Evolutionary conservation across 2,888 invertebrate species (phyloP).

Genomic region (Trichopoda pennipes): DNA sequence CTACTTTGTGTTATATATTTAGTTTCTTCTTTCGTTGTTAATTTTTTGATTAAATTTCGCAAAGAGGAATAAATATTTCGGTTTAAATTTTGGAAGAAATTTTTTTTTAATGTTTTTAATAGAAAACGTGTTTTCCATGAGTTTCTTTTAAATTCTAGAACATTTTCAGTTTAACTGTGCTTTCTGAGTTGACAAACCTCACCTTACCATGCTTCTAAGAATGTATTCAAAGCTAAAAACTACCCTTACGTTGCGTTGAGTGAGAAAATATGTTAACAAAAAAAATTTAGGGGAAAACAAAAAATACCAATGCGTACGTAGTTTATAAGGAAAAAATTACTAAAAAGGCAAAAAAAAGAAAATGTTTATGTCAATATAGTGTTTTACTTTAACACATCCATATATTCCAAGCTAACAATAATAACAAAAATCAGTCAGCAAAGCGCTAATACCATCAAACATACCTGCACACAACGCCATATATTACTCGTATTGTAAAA

Average conservation of each 20-base stretch:
- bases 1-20: too few species aligned
- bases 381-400: constrained; percentile 39
- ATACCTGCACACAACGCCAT: constrained; percentile 4
- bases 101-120: too few species aligned
- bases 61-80: too few species aligned
- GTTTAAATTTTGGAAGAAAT: too few species aligned
- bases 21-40: too few species aligned
- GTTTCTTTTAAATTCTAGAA: too few species aligned
- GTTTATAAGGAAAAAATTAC: constrained; percentile 28
- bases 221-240: background rate
- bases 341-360: constrained; percentile 20
- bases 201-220: too few species aligned
- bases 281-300: constrained; percentile 42
- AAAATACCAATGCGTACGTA: constrained; percentile 61
- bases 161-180: too few species aligned
- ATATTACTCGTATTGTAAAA: background rate
- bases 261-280: background rate
- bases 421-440: constrained; percentile 13
- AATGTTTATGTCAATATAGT: constrained; percentile 58
- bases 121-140: too few species aligned
- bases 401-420: constrained; percentile 3
- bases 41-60: too few species aligned
- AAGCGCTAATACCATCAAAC: constrained; percentile 1
- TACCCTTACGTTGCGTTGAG: background rate
- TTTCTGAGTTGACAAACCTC: too few species aligned